Evolutionary conservation across 2,797 vertebrate genomes (phyloP).

Genomic region (Lerista edwardsae): DNA sequence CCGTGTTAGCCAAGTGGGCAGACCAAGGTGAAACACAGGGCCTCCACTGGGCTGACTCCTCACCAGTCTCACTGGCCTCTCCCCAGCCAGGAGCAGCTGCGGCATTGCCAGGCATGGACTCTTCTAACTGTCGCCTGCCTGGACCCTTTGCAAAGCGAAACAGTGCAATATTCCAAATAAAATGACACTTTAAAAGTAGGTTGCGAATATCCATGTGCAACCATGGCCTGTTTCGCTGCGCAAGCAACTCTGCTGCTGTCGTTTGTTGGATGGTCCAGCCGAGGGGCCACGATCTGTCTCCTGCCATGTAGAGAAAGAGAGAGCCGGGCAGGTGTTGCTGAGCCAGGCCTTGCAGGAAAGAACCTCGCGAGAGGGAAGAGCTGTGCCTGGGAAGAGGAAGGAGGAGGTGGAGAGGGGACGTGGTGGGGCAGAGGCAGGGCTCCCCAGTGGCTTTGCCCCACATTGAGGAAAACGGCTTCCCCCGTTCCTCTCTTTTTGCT

Average conservation of each 20-base stretch:
- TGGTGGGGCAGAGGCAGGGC: neutral
- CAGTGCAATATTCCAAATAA: slow-evolving; percentile 4
- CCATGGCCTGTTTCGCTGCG: neutral
- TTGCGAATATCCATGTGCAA: fast-evolving
- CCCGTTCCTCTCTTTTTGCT: neutral
- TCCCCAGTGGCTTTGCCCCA: neutral
- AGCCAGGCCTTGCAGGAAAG: neutral
- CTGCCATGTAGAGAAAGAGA: no score
- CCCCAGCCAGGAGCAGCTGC: no score
- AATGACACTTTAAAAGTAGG: neutral
- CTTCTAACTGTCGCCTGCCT: no score
- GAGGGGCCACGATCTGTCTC: no score
- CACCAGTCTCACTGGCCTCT: no score
- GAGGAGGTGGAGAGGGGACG: neutral
- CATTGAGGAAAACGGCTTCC: neutral
- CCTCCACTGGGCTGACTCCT: slow-evolving; percentile 16
- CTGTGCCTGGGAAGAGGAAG: neutral
- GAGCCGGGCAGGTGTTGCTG: neutral
- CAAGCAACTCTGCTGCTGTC: neutral
- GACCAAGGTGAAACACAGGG: neutral
- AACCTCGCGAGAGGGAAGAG: no score
- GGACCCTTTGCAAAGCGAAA: neutral
- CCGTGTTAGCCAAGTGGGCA: neutral
- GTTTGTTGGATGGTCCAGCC: neutral
- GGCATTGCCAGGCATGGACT: no score